Evolutionary conservation across 2,797 vertebrate species (phyloP).

Genomic region (Corythornis leucogaster): DNA sequence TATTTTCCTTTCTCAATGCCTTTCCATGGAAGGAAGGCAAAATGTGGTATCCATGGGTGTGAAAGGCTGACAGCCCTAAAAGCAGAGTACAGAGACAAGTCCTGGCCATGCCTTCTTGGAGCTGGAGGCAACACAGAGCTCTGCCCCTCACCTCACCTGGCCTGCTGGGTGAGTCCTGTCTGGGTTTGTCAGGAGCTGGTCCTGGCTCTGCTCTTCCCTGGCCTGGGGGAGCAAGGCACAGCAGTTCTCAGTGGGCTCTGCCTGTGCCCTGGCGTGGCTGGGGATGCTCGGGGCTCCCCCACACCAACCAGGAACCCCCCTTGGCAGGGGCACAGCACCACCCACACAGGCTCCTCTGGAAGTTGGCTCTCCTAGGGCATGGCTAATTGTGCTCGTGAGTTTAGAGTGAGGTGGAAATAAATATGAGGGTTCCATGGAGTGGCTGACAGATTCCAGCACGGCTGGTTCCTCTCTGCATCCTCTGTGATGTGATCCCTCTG

Average conservation of each 20-base stretch:
- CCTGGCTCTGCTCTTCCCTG: neutral
- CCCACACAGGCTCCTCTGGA: neutral
- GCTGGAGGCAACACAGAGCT: neutral
- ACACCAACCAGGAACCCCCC: no score
- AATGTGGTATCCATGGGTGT: neutral
- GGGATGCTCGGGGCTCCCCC: neutral
- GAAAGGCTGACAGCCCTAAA: neutral
- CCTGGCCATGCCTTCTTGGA: neutral
- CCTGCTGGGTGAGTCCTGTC: neutral
- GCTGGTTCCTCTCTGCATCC: neutral
- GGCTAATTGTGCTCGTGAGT: neutral
- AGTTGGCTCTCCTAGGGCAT: neutral
- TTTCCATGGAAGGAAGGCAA: neutral
- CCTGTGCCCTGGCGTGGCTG: rapidly evolving
- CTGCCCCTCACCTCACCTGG: neutral
- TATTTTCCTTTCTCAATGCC: conserved; percentile 23
- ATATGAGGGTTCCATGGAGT: neutral
- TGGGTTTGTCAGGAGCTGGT: neutral
- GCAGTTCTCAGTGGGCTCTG: neutral
- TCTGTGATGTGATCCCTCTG: neutral
- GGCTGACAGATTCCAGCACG: neutral
- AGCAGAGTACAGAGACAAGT: neutral
- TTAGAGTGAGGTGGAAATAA: neutral
- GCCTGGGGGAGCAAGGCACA: neutral
- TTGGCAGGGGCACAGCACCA: neutral